Evolutionary conservation across 2,888 invertebrate genomes (phyloP).

Genomic region (Xylota sylvarum): DNA sequence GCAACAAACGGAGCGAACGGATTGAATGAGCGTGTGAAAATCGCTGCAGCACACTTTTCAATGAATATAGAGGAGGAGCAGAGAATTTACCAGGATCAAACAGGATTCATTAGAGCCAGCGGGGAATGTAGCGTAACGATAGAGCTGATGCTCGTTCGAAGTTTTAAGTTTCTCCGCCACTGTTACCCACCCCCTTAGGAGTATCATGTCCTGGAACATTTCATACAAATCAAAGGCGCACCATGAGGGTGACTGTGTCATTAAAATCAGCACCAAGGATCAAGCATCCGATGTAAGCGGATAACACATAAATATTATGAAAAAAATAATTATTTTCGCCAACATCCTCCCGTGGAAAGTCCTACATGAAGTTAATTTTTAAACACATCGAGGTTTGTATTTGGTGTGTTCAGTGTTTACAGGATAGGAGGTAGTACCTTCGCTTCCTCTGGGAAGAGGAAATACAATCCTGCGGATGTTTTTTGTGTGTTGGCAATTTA

Average conservation of each 20-base stretch:
- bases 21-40: conserved; percentile 68
- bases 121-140: conserved; percentile 14
- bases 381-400: conserved; percentile 29
- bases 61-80: conserved; percentile 10
- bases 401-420: not conserved
- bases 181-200: not conserved
- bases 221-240: conserved; percentile 44
- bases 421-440: not conserved
- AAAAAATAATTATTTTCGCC: conserved; percentile 64
- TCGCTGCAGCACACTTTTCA: conserved; percentile 50
- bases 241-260: conserved; percentile 52
- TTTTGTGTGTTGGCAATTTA: conserved; percentile 23
- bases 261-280: conserved; percentile 22
- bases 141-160: conserved; percentile 31
- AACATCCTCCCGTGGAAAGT: conserved; percentile 39
- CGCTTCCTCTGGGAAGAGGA: conserved; percentile 8
- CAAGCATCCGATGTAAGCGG: conserved; percentile 19
- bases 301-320: conserved; percentile 26
- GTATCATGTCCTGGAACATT: conserved; percentile 32
- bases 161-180: conserved; percentile 9
- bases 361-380: conserved; percentile 44
- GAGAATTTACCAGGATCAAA: conserved; percentile 15
- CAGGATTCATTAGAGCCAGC: conserved; percentile 12
- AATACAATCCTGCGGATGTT: conserved; percentile 27
- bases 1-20: conserved; percentile 51